phyloP scores from a whole-genome alignment of 2,113 vertebrate genomes.

The Archocentrus centrarchus region DNA sequence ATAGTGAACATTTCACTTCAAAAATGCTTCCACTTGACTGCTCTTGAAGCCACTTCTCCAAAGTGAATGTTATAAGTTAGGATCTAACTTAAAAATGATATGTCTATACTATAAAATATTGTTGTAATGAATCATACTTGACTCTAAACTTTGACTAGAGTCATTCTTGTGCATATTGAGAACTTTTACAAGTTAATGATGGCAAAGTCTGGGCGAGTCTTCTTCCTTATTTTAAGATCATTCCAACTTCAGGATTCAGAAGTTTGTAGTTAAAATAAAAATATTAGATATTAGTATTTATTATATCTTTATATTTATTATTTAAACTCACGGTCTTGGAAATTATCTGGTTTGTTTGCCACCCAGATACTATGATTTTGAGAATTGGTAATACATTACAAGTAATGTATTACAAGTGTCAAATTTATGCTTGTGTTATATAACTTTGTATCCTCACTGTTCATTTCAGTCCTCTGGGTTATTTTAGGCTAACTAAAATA shows the following conservation, averaged over 20 bases:
- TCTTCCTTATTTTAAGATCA: neutral
- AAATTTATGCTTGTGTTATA: neutral
- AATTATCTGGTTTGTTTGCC: neutral
- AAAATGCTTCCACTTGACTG: neutral
- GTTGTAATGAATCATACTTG: neutral
- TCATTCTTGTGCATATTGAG: neutral
- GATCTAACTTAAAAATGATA: neutral
- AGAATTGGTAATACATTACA: neutral
- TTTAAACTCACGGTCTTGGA: neutral
- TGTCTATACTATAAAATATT: neutral
- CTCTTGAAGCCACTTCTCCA: neutral
- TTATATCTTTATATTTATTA: neutral
- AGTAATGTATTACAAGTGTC: neutral
- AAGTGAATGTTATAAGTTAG: neutral
- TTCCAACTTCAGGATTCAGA: neutral
- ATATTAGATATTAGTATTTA: neutral
- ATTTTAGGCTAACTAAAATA: neutral
- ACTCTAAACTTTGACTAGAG: no score
- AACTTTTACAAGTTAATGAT: neutral
- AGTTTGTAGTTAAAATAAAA: neutral
- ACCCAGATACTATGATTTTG: neutral
- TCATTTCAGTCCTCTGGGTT: neutral
- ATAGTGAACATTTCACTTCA: neutral
- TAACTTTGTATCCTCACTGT: neutral
- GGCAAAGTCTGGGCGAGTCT: neutral